Base-by-base conservation (phyloP, 2,113 vertebrate genomes). In the Callopanchax toddi region DNA sequence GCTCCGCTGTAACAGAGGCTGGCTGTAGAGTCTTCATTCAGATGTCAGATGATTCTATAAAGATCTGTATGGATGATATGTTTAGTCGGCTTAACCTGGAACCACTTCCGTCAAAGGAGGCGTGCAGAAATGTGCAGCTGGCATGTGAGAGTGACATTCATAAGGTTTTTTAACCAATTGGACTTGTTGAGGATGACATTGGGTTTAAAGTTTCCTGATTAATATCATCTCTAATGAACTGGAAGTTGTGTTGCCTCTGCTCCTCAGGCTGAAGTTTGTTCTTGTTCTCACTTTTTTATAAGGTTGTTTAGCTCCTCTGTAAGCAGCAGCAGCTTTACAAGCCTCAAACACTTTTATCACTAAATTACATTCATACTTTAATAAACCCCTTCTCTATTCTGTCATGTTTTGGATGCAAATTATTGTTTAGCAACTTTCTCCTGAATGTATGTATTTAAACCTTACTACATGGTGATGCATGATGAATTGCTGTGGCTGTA, bases 101-200 rank as follows among this genome's bases (percentile, higher is more conserved):
- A n/a, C n/a, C n/a, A n/a, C n/a, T n/a, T n/a, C n/a, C n/a, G n/a
- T n/a, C n/a, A n/a, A n/a, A n/a, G n/a, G n/a, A n/a, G n/a, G n/a
- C n/a, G n/a, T n/a, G n/a, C n/a, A n/a, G n/a, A n/a, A n/a, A n/a
- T n/a, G n/a, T n/a, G n/a, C n/a, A n/a, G n/a, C n/a, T n/a, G n/a
- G n/a, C n/a, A n/a, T n/a, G n/a, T n/a, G n/a, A n/a, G n/a, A n/a
- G n/a, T n/a, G n/a, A n/a, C n/a, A n/a, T n/a, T n/a, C n/a, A n/a
- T n/a, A n/a, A n/a, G n/a, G n/a, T n/a, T n/a, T n/a, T n/a, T n/a
- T n/a, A n/a, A n/a, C n/a, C n/a, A 25, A 1, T 32, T 46, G 34
- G 57, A 12, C 17, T 46, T 43, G 60, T 40, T 50, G 52, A 21
- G n/a, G 29, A 18, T 43, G 21, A 21, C 45, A 39, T 65, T 21